Evolutionary conservation across 2,113 vertebrate species (phyloP).

Genomic region (Pangasianodon hypophthalmus): DNA sequence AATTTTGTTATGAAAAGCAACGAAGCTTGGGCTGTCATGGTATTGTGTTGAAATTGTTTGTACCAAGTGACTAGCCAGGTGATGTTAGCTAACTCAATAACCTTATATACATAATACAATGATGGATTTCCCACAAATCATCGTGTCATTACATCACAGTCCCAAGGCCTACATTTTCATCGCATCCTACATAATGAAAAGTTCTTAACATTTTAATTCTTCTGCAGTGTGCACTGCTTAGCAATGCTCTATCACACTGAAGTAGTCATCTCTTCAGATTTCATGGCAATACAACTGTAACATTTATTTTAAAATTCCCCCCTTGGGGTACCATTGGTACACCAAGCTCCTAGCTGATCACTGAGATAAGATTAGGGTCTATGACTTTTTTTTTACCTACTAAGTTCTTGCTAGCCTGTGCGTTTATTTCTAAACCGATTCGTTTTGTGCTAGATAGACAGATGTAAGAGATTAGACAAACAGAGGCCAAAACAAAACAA

Average conservation of each 20-base stretch:
- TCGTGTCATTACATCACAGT: not conserved
- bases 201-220: not conserved
- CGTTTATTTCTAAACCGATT: constrained; percentile 51
- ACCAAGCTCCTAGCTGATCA: not conserved
- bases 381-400: not conserved
- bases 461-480: constrained; percentile 62
- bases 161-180: not conserved
- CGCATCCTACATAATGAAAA: not conserved
- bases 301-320: not conserved
- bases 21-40: not conserved
- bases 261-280: not conserved
- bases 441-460: constrained; percentile 62
- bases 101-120: not conserved
- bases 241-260: not conserved
- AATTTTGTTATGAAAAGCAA: not conserved
- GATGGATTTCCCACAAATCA: not conserved
- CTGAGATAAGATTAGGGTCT: not conserved
- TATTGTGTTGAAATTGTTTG: not conserved
- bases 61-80: not conserved
- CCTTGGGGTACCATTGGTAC: not conserved
- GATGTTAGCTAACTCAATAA: not conserved
- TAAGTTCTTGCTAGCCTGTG: not conserved
- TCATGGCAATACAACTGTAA: not conserved
- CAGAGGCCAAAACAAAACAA: constrained; percentile 63
- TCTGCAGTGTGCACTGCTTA: not conserved